Percentiles rank a stretch among this genome's conserved stretches.
Evolutionary conservation across 2,888 invertebrate species (phyloP).

Genomic region (Coelogynopora nodosa): DNA sequence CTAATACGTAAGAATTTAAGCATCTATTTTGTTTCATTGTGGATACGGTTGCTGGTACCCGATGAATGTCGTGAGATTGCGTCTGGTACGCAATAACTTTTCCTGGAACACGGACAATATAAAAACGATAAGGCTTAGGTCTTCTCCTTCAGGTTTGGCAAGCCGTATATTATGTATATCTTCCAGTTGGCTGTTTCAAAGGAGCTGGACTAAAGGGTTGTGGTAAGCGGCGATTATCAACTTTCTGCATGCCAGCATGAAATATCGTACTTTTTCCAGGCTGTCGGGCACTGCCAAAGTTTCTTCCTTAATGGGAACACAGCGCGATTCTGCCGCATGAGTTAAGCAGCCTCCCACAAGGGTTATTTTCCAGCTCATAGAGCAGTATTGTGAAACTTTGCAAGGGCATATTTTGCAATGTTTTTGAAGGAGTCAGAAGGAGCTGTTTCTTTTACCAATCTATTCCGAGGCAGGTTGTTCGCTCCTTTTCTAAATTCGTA

Average conservation of each 20-base stretch:
- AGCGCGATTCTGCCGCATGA: constrained; percentile 20
- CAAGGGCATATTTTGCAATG: not conserved
- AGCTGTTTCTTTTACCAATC: constrained; percentile 21
- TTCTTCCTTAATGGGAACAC: constrained; percentile 32
- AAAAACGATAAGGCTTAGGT: too few relatives aligned
- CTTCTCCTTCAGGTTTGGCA: too few relatives aligned
- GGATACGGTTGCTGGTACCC: too few relatives aligned
- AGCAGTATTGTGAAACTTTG: not conserved
- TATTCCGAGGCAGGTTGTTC: constrained; percentile 32
- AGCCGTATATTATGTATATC: too few relatives aligned
- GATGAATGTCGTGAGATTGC: constrained; percentile 26
- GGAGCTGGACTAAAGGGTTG: constrained; percentile 34
- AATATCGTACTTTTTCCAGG: constrained; percentile 45
- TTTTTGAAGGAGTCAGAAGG: constrained; percentile 10
- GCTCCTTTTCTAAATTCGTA: constrained; percentile 29
- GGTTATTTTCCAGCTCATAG: not conserved
- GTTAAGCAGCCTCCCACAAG: constrained; percentile 36
- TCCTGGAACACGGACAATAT: not conserved
- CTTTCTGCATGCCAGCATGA: constrained; percentile 46
- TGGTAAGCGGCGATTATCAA: constrained; percentile 46
- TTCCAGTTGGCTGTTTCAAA: not conserved
- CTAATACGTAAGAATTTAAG: too few relatives aligned
- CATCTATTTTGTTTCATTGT: too few relatives aligned
- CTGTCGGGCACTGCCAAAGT: constrained; percentile 44
- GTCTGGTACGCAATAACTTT: constrained; percentile 8